phyloP scores from a whole-genome alignment of 30 jellyfish, hydroid and myxozoan genomes.

The Hydractinia symbiolongicarpus region DNA sequence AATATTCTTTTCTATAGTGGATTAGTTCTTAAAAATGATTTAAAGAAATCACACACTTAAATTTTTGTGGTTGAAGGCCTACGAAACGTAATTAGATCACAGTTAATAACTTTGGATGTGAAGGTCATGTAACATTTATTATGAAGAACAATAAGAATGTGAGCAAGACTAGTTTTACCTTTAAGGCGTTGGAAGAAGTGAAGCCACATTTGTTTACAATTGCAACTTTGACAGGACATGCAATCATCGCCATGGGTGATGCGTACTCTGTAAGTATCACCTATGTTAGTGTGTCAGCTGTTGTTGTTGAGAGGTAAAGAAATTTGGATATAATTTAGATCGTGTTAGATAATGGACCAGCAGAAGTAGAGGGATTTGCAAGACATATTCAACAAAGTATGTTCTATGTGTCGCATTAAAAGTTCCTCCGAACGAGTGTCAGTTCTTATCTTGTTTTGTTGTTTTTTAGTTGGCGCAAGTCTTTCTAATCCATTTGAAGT shows the following conservation, averaged over 20 bases:
- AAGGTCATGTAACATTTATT: too few relatives aligned
- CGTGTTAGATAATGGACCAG: constrained; percentile 91
- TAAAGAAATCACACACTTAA: too few relatives aligned
- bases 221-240: constrained; percentile 97
- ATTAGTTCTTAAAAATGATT: too few relatives aligned
- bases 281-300: neutral
- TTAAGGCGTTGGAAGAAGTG: constrained; percentile 65
- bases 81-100: too few relatives aligned
- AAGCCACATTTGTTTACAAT: constrained; percentile 90
- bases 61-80: too few relatives aligned
- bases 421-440: neutral
- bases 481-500: constrained; percentile 90
- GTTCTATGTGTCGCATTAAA: neutral
- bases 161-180: neutral
- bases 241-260: constrained; percentile 68
- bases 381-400: constrained; percentile 66
- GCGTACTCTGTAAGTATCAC: constrained; percentile 57
- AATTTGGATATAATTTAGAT: neutral
- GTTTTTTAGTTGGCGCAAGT: constrained; percentile 69
- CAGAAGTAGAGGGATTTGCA: constrained; percentile 60
- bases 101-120: too few relatives aligned
- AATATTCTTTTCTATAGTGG: too few relatives aligned
- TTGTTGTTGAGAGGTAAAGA: neutral
- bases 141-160: too few relatives aligned
- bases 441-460: neutral